Evolutionary conservation across 1,140 invertebrate genomes (phyloP), one percentile per base, ranked within the genome.

Genomic region (Drosophila chauvacae): DNA sequence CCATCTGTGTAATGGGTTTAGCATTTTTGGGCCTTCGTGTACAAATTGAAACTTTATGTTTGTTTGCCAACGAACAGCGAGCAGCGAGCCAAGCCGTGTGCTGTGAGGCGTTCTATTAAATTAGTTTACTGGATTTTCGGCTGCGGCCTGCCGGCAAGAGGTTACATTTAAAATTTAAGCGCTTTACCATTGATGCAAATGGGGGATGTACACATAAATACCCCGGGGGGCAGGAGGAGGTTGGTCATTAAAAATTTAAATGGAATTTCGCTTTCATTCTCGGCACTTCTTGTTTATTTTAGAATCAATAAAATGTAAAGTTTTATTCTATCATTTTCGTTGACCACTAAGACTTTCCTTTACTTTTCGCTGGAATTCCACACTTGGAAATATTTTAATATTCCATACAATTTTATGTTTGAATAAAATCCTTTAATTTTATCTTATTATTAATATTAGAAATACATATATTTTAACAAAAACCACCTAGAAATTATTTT

Each of bases 11-110:
- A 88, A 88, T 83, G 85, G 84, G 69, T 63, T 73, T 64, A 71
- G 55, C 62, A 64, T 66, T 83, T 66, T 83, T 63, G 80, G 80
- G 65, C 63, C 66, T 71, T 65, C 64, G 75, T 77, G 74, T 69
- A 73, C 71, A 73, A 73, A 85, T 80, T 87, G 73, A 87, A 82
- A 77, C 74, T 87, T 69, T 60, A 77, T 83, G 71, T 86, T 77
- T 85, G 76, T 79, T 82, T 82, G 61, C 77, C 77, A 51, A 53
- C 39, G 55, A 68, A 30, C 53, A 61, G 20, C 42, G 35, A 41
- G 35, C 30, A 37, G 69, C 42, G 50, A 18, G 33, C 45, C 66
- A 51, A 57, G 53, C 39, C 51, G 30, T 65, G 61, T 65, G 51
- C 45, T 74, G 72, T 65, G 41, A 77, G 62, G 62, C 72, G 33